Evolutionary conservation across 2,113 vertebrate species (phyloP), one percentile per base, ranked within the genome.

Genomic region (Bambusicola thoracicus): DNA sequence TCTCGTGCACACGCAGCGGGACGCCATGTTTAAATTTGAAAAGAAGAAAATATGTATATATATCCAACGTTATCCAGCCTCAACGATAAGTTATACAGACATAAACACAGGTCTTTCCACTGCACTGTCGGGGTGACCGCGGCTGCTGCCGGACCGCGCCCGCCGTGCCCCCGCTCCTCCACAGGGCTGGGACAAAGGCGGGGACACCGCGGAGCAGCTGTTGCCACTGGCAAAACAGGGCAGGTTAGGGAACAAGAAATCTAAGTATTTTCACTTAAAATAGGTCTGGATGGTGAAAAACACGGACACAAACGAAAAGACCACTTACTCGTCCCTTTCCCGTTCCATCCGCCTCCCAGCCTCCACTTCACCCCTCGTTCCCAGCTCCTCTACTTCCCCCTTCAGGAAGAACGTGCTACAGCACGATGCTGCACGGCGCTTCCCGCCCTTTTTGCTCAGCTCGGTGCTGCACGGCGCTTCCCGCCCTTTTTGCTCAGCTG

Each of bases 271-370:
- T 15, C 76, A 21, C 4, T n/a, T 27, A n/a, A 12, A 38, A 21
- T 2, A 20, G 29, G 41, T 15, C 14, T 21, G 21, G 36, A 34
- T 8, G 14, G 34, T 0, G 1, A 49, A 27, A 69, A 86, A 40
- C 13, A 29, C 15, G 19, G 18, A 16, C 3, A 25, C 21, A 34
- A 63, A 36, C 7, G 11, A n/a, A 43, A 72, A 8, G 32, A 24
- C 0, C 8, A 6, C 12, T 17, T 76, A 61, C 49, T 49, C 3
- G 1, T 0, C 0, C 3, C 2, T 0, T 0, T 13, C 15, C 15
- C 36, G 2, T 19, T 40, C 3, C 25, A 11, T 6, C 34, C 21
- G 15, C 59, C 27, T 40, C 8, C 44, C 13, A 22, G 22, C 16
- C 74, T 48, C 40, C 10, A 13, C 11, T 8, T 49, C 51, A 1